Conservation (phyloP, 2,888 invertebrate genomes). For the Leptogaster cylindrica region DNA sequence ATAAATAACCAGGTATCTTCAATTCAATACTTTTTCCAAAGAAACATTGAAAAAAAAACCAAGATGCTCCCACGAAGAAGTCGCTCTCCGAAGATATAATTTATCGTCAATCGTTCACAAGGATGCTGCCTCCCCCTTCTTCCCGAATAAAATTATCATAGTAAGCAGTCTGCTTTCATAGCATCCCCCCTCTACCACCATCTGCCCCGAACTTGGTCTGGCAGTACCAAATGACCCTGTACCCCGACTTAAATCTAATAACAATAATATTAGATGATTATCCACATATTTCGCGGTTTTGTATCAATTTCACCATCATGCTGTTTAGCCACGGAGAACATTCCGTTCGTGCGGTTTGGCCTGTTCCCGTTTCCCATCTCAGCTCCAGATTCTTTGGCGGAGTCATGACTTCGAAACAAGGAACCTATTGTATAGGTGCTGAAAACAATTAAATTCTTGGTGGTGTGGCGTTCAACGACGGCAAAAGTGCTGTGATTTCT, state of each 20-base stretch:
- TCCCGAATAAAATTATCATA: no score
- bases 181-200: no score
- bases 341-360: slow-evolving; percentile 15
- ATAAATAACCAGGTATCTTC: no score
- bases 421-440: slow-evolving; percentile 33
- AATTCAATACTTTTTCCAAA: no score
- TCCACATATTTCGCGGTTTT: slow-evolving; percentile 7
- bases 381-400: slow-evolving; percentile 16
- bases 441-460: slow-evolving; percentile 33
- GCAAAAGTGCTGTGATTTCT: neutral
- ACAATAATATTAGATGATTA: neutral
- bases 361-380: neutral
- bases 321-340: slow-evolving; percentile 20
- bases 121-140: no score
- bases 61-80: no score
- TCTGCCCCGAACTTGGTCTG: no score
- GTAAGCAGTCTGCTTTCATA: no score
- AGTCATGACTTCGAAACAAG: slow-evolving; percentile 31
- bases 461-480: neutral
- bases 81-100: no score
- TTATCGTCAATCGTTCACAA: no score
- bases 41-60: no score
- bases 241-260: neutral
- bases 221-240: slow-evolving; percentile 23
- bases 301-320: slow-evolving; percentile 17